These are phyloP conservation scores for Glomeris marginata DNA, from an alignment of 2,888 invertebrate genomes.

Conservation along the genomic window DNA sequence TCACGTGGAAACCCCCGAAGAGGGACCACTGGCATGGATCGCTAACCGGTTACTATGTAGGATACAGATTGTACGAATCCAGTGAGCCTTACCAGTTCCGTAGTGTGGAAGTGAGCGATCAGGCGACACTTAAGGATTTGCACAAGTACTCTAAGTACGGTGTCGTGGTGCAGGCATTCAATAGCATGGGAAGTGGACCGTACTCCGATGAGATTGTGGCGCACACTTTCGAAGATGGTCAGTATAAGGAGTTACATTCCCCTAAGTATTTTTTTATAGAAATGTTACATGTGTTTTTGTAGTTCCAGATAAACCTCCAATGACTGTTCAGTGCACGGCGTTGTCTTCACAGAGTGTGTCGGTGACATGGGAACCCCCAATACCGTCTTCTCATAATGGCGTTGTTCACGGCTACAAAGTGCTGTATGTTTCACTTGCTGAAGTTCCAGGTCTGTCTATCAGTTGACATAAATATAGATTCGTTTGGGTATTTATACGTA, in stretches of 20 bases:
- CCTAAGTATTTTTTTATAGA: not conserved
- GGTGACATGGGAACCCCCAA: slow-evolving; percentile 10
- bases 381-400: slow-evolving; percentile 7
- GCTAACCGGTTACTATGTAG: slow-evolving; percentile 31
- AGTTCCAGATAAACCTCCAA: slow-evolving; percentile 11
- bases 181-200: slow-evolving; percentile 23
- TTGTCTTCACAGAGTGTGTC: slow-evolving; percentile 6
- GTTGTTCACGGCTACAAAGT: slow-evolving; percentile 11
- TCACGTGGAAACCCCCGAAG: slow-evolving; percentile 44
- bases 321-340: slow-evolving; percentile 4
- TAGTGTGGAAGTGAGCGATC: slow-evolving; percentile 15
- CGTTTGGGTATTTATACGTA: no score
- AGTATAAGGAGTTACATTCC: slow-evolving; percentile 7
- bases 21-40: slow-evolving; percentile 27
- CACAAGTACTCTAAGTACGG: slow-evolving; percentile 21
- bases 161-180: slow-evolving; percentile 22
- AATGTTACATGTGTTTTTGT: not conserved
- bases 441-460: slow-evolving; percentile 3
- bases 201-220: slow-evolving; percentile 19
- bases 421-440: slow-evolving; percentile 7
- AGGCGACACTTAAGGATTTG: slow-evolving; percentile 22
- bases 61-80: slow-evolving; percentile 21
- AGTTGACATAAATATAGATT: no score
- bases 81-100: slow-evolving; percentile 1
- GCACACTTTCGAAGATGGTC: slow-evolving; percentile 22